phyloP scores from a whole-genome alignment of 37 sponge, comb jelly and placozoan genomes.

The Beroe forskalii region DNA sequence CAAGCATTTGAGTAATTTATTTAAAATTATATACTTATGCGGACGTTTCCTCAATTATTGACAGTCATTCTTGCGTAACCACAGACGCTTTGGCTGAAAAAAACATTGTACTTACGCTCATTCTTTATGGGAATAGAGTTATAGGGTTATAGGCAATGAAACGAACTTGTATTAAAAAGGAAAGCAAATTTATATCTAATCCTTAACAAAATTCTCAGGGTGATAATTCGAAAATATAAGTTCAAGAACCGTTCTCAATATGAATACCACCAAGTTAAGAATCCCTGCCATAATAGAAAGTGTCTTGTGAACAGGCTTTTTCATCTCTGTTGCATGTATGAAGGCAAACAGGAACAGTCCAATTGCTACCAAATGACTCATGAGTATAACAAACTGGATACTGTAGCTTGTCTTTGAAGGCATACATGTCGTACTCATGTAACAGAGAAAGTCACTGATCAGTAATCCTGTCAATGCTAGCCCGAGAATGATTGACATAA shows the following conservation, averaged over 20 bases:
- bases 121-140: too few species aligned
- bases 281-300: slow-evolving; percentile 17
- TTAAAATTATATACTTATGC: too few species aligned
- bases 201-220: slow-evolving; percentile 49
- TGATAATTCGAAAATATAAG: slow-evolving; percentile 21
- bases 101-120: too few species aligned
- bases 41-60: too few species aligned
- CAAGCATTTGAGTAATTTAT: too few species aligned
- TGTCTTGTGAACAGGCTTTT: background rate
- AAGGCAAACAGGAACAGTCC: slow-evolving; percentile 30
- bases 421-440: slow-evolving; percentile 6
- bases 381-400: slow-evolving; percentile 34
- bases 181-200: too few species aligned
- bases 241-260: slow-evolving; percentile 23
- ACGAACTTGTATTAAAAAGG: too few species aligned
- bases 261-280: slow-evolving; percentile 1
- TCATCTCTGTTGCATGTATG: slow-evolving; percentile 26
- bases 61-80: too few species aligned
- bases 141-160: too few species aligned
- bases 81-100: too few species aligned
- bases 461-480: background rate
- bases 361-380: slow-evolving; percentile 5
- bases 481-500: slow-evolving; percentile 15
- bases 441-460: slow-evolving; percentile 20
- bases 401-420: slow-evolving; percentile 46